Base-by-base conservation (phyloP, 1,140 invertebrate genomes). In the Drosophila triauraria region DNA sequence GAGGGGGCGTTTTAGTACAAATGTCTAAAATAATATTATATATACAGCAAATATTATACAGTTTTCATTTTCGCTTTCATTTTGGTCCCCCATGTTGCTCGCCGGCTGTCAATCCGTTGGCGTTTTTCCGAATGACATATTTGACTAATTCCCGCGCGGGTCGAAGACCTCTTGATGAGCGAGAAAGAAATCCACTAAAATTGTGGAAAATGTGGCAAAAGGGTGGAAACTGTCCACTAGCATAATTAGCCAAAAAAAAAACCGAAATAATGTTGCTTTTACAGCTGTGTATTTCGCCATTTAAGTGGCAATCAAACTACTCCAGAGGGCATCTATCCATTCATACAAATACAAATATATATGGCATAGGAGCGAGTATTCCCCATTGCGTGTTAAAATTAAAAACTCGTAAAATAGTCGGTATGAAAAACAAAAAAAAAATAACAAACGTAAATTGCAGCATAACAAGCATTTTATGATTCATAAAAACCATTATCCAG, bases 381-480 rank as follows among this genome's bases (percentile, higher is more conserved):
- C 50, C 56, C 60, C 56, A 68, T 46, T 48, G 72, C 72, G 77
- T 78, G 82, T 71, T 78, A 63, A 88, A 88, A 87, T 87, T 88
- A 88, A 87, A 84, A 80, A 80, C 80, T 87, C 84, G 77, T 87
- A 84, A 87, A 88, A 84, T 78, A 62, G 58, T 60, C 23, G 30
- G 38, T 30, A 60, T 51, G 30, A 43, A 23, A 72, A 71, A 78
- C 67, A 87, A 88, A 80, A 60, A 44, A 20, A 44, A 20, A 43
- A 23, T 60, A 71, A 78, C 67, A 87, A 88, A 80, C 85, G 69
- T 84, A 84, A 88, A 84, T 84, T 84, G 69, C 85, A 90, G 77
- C 74, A 80, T 78, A 88, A 88, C 85, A 88, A 88, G 84, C 78
- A 84, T 90, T 88, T 88, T 90, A 88, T 80, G 74, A 76, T 59